Evolutionary conservation across 2,113 vertebrate genomes (phyloP), one percentile per base, ranked within the genome.

Genomic region (Python bivittatus): DNA sequence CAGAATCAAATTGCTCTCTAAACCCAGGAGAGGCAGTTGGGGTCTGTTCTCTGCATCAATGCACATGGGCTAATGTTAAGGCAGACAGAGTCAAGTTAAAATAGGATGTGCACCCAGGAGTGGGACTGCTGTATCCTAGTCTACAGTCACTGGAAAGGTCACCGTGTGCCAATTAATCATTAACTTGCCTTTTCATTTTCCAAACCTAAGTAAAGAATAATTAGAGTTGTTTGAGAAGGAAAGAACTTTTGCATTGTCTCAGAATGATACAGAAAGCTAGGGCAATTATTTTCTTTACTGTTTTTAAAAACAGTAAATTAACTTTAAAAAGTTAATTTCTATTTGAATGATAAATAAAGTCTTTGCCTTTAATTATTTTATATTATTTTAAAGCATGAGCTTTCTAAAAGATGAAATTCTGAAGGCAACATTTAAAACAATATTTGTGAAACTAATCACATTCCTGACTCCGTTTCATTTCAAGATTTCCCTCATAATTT

Each of bases 121-220:
- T 88, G 44, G 95, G 88, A 92, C 25, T 95, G 96, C 94, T 97
- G 94, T 96, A 96, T 94, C 93, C 27, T 96, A 95, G 97, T 97
- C 97, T 96, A 94, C 72, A 97, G 96, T 97, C 98, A 98, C 98
- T 97, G 95, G 94, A 96, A 98, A 98, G 98, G 98, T 98, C 98
- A 98, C 44, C 9, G 92, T 97, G 97, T 97, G 97, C 97, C 97
- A 97, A 98, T 98, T 97, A 98, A 98, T 99, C 97, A 99, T 98
- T 99, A 98, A 98, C 98, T 97, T 97, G 97, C 98, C 97, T 98
- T 97, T 97, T 96, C 97, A 97, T 95, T 96, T 96, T 94, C 88
- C 29, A 53, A 94, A 97, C 98, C 96, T 96, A 98, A 98, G 98
- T 97, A 94, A 96, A 97, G 98, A 97, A 61, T 89, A 85, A 97